Conservation (phyloP, 2,888 invertebrate genomes). For the Pocota personata region DNA sequence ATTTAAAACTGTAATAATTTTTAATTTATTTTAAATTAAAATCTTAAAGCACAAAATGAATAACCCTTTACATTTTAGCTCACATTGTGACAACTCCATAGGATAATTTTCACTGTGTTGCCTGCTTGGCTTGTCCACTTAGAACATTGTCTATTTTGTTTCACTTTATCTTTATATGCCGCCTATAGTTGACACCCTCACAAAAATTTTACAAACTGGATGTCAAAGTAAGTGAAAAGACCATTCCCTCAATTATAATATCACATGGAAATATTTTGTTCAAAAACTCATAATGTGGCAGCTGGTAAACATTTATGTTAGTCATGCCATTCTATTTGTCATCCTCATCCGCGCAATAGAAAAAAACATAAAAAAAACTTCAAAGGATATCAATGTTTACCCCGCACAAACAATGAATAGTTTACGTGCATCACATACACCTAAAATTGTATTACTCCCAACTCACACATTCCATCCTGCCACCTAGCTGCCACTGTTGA, state of each 20-base stretch:
- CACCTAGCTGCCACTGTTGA: slow-evolving; percentile 16
- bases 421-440: slow-evolving; percentile 19
- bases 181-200: too few species aligned
- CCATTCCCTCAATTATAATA: not conserved
- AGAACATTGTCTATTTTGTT: too few species aligned
- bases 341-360: not conserved
- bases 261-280: not conserved
- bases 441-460: slow-evolving; percentile 34
- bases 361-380: not conserved
- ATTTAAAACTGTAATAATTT: too few species aligned
- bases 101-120: too few species aligned
- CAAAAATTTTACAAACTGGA: too few species aligned
- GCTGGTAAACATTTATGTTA: not conserved
- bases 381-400: slow-evolving; percentile 8
- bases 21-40: too few species aligned
- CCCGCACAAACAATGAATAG: slow-evolving; percentile 7
- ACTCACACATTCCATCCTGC: slow-evolving; percentile 23
- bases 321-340: not conserved
- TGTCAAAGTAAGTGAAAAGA: not conserved
- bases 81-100: too few species aligned
- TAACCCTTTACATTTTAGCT: too few species aligned
- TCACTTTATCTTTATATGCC: too few species aligned
- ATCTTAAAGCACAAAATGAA: too few species aligned
- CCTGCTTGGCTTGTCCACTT: too few species aligned
- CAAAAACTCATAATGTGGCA: slow-evolving; percentile 5